Conservation (phyloP, 2,113 vertebrate species). For the Barbus barbus region DNA sequence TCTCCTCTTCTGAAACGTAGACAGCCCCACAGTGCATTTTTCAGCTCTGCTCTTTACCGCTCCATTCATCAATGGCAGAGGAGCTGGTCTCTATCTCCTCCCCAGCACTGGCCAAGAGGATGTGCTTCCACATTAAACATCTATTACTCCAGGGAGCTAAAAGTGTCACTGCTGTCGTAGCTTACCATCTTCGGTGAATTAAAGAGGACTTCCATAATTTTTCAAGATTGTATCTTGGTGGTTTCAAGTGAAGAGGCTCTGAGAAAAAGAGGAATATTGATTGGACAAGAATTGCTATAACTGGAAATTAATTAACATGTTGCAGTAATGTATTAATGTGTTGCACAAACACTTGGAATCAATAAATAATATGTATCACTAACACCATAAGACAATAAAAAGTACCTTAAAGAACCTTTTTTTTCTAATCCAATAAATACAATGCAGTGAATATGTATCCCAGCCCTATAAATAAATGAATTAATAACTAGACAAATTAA, state of each 20-base stretch:
- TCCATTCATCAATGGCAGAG: conserved; percentile 42
- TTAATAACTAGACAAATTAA: too few relatives aligned
- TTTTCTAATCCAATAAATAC: too few relatives aligned
- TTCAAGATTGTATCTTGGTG: not conserved
- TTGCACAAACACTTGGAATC: too few relatives aligned
- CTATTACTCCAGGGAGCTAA: conserved; percentile 24
- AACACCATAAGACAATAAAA: too few relatives aligned
- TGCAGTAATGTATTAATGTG: too few relatives aligned
- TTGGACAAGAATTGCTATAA: not conserved
- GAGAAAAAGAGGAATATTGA: not conserved
- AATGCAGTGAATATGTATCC: too few relatives aligned
- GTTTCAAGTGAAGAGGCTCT: not conserved
- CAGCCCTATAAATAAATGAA: too few relatives aligned
- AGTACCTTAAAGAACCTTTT: too few relatives aligned
- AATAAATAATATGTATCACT: too few relatives aligned
- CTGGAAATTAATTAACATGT: too few relatives aligned
- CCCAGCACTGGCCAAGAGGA: conserved; percentile 18
- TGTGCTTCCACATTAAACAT: conserved; percentile 18
- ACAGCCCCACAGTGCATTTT: conserved; percentile 8
- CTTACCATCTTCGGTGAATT: conserved; percentile 6
- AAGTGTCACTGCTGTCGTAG: not conserved
- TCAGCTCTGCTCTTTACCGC: conserved; percentile 32
- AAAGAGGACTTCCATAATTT: not conserved
- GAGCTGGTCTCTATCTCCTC: conserved; percentile 38
- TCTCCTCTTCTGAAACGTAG: conserved; percentile 8